phyloP scores from a whole-genome alignment of 35 echinoderm and acorn worm species.

The Strongylocentrotus purpuratus region DNA sequence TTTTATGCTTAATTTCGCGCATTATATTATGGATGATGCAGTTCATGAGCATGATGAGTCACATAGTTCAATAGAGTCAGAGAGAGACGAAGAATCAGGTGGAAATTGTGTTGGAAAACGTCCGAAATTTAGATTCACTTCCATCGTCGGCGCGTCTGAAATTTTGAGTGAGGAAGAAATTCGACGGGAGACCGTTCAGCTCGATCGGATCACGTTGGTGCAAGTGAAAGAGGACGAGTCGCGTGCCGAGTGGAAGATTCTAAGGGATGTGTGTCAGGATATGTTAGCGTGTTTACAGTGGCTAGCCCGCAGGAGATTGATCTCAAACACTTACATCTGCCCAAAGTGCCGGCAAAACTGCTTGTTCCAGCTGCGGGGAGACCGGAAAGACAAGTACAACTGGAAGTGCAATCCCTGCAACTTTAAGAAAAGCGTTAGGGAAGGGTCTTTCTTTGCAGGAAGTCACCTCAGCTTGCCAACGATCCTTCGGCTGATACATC shows the following conservation, averaged over 20 bases:
- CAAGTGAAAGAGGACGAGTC: neutral
- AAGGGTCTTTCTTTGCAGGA: conserved; percentile 26
- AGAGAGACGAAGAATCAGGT: neutral
- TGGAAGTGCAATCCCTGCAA: neutral
- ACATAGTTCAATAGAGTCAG: neutral
- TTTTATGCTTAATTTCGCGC: neutral
- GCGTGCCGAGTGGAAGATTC: neutral
- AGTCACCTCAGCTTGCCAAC: conserved; percentile 27
- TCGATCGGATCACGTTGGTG: neutral
- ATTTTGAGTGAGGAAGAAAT: conserved; percentile 15
- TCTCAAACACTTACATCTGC: neutral
- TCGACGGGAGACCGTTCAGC: neutral
- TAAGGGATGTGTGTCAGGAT: neutral
- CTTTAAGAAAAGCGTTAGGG: neutral
- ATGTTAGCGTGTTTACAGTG: neutral
- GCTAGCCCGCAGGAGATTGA: neutral
- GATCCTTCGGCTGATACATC: neutral
- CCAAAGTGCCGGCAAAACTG: conserved; percentile 8
- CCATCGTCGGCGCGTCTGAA: neutral
- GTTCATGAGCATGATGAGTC: neutral
- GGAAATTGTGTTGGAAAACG: neutral
- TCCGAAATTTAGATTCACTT: neutral
- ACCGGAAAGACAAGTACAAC: conserved; percentile 11
- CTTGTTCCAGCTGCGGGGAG: neutral
- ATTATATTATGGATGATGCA: conserved; percentile 7